A percentile compares a stretch with the other conserved stretches of the same genome.
Evolutionary conservation across 1,140 invertebrate species (phyloP).

Genomic region (Diachasma alloeum): DNA sequence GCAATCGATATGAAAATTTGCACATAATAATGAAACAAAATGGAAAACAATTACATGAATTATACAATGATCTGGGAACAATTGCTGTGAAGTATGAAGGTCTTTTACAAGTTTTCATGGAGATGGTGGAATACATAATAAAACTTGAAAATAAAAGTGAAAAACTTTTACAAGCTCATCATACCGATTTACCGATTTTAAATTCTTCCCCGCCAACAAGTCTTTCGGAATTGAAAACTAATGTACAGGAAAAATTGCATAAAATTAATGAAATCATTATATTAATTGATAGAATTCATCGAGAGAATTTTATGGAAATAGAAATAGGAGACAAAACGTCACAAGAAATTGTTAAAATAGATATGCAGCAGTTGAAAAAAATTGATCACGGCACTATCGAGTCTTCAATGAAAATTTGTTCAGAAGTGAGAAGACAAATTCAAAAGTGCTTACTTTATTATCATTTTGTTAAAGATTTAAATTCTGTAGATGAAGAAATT

Average conservation of each 20-base stretch:
- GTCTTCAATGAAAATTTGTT: conserved; percentile 71
- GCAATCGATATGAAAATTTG: conserved; percentile 38
- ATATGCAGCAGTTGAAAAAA: conserved; percentile 75
- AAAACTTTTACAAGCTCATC: conserved; percentile 26
- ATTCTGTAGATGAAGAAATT: conserved; percentile 73
- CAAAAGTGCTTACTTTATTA: conserved; percentile 74
- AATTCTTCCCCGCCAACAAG: conserved; percentile 22
- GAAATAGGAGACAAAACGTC: conserved; percentile 76
- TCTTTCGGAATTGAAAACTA: conserved; percentile 49
- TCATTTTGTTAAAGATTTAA: conserved; percentile 76
- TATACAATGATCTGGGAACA: conserved; percentile 73
- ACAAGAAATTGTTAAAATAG: conserved; percentile 70
- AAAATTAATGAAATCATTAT: conserved; percentile 67
- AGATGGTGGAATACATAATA: conserved; percentile 59
- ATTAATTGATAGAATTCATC: conserved; percentile 72
- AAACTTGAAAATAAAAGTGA: conserved; percentile 53
- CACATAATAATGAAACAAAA: conserved; percentile 64
- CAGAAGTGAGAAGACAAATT: conserved; percentile 69
- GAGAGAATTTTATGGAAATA: conserved; percentile 43
- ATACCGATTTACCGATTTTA: conserved; percentile 14
- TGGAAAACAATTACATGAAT: conserved; percentile 70
- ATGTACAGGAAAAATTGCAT: conserved; percentile 69
- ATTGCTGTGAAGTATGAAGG: conserved; percentile 78
- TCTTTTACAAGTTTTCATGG: conserved; percentile 79
- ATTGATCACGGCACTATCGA: conserved; percentile 66